phyloP scores from a whole-genome alignment of 2,888 invertebrate species.

The Melieria omissa region DNA sequence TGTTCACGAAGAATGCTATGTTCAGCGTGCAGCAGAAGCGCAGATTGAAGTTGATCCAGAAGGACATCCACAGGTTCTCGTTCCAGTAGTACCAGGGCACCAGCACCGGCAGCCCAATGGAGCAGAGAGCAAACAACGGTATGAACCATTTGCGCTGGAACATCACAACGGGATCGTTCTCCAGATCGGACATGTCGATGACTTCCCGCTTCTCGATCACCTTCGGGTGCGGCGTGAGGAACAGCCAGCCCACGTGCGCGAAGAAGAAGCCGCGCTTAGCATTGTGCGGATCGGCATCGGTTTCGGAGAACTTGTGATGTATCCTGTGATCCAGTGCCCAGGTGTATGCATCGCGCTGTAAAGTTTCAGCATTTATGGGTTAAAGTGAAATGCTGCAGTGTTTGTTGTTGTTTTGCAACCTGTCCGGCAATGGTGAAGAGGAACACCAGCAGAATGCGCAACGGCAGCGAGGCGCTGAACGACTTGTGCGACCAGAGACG shows the following conservation, averaged over 20 bases:
- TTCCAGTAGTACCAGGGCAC: conserved; percentile 88
- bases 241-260: conserved; percentile 92
- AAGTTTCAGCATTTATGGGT: conserved; percentile 39
- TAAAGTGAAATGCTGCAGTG: not conserved
- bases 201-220: conserved; percentile 76
- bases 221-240: conserved; percentile 84
- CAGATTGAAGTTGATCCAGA: conserved; percentile 84
- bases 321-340: conserved; percentile 90
- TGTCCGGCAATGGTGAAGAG: conserved; percentile 85
- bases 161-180: conserved; percentile 79
- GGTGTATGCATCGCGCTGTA: conserved; percentile 82
- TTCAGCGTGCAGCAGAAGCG: conserved; percentile 88
- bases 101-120: conserved; percentile 76
- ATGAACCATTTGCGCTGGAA: conserved; percentile 82
- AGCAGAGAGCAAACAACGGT: conserved; percentile 77
- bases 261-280: conserved; percentile 89
- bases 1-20: conserved; percentile 95
- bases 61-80: conserved; percentile 81
- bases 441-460: conserved; percentile 75
- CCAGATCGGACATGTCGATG: conserved; percentile 78
- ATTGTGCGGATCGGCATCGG: conserved; percentile 80
- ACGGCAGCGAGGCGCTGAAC: conserved; percentile 78
- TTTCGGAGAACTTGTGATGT: conserved; percentile 90
- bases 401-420: conserved; percentile 65
- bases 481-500: conserved; percentile 84